Evolutionary conservation across 1,140 invertebrate species (phyloP), one percentile per base, ranked within the genome.

Genomic region (Hylyphantes graminicola): DNA sequence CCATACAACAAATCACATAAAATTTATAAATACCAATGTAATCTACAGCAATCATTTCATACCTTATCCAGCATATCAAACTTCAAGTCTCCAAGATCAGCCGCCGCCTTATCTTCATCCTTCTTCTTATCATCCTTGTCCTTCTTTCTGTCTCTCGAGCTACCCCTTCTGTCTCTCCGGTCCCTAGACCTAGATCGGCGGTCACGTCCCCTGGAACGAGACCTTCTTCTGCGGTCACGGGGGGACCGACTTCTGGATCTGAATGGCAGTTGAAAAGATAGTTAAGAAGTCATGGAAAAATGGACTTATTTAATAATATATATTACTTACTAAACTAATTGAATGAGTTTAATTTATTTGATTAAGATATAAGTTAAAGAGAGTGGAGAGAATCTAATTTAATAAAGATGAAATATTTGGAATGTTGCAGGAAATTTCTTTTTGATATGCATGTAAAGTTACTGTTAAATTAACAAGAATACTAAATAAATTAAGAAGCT

Each of bases 151-250:
- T 78, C 75, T 61, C 55, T 77, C 6, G 75, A 79, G 53, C 68
- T 51, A 48, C 63, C 74, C 21, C 73, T 19, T 12, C 75, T 70
- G 63, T 87, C 86, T 74, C 81, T 68, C 55, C 87, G 81, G 59
- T 88, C 87, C 70, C 88, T 87, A 15, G 87, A 85, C 11, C 87
- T 65, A 64, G 88, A 89, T 54, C 87, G 72, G 64, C 87, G 51
- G 11, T 70, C 19, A 10, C 86, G 19, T 12, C 79, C 78, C 15
- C 74, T 72, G 21, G 86, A 86, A 12, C 86, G 54, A 7, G 85
- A 83, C 48, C 86, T 80, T 8, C 85, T 64, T 9, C 73, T 67
- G 21, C 84, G 76, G 53, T 73, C 79, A 15, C 68, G 7, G 35
- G 35, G 35, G 13, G 67, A 72, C n/a, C 79, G 17, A 73, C 67